These are phyloP conservation scores for Strigamia maritima DNA, from an alignment of 2,888 invertebrate genomes.

Conservation along the genomic window DNA sequence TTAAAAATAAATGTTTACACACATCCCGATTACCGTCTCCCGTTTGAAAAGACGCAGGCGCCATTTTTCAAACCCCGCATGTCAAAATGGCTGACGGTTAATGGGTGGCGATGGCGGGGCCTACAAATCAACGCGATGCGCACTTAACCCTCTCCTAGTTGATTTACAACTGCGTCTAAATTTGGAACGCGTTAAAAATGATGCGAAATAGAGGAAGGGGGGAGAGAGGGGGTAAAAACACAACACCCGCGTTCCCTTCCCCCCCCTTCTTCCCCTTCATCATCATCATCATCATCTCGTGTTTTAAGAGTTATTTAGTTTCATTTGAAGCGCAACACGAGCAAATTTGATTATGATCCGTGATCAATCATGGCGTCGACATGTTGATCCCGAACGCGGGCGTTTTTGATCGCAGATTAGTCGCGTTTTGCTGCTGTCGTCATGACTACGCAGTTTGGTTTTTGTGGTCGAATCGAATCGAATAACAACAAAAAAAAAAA, in stretches of 20 bases:
- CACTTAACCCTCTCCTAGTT: background rate
- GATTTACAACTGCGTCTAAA: background rate
- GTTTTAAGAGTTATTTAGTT: background rate
- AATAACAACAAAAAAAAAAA: too few relatives aligned
- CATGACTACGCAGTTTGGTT: background rate
- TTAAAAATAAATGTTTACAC: too few relatives aligned
- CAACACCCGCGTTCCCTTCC: background rate
- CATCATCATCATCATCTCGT: background rate
- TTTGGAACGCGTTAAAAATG: background rate
- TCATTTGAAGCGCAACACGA: background rate
- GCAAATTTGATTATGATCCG: background rate
- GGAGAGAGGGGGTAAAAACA: background rate
- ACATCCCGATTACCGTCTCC: too few relatives aligned
- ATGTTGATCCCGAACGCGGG: background rate
- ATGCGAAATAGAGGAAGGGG: background rate
- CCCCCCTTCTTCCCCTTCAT: background rate
- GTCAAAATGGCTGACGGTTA: too few relatives aligned
- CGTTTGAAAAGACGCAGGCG: too few relatives aligned
- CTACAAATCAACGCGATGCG: background rate
- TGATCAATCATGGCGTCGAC: background rate
- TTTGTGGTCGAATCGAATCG: background rate
- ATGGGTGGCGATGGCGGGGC: background rate
- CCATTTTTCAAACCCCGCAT: too few relatives aligned
- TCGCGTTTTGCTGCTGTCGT: background rate
- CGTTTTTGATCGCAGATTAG: background rate